Base-by-base conservation (phyloP, 2,888 invertebrate species). In the Atrina japonica region DNA sequence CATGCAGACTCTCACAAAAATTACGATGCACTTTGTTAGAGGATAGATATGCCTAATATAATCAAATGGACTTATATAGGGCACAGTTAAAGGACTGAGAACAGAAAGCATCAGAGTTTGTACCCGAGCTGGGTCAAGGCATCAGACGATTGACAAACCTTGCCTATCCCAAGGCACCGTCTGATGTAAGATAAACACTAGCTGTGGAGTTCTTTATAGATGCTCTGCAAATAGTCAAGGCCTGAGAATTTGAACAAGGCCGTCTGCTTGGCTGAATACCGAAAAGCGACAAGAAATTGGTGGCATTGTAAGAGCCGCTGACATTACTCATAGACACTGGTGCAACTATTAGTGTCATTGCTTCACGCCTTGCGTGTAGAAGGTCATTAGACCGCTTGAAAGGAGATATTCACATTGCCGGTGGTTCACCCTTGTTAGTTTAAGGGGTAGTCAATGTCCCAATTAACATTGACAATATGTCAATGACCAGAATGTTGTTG, bases 241-340 rank as follows among this genome's bases (percentile, higher is more conserved):
- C 60, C 60, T 25, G 35, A 11, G 27, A 60, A 25, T 45, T 29
- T 60, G 16, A 41, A 60, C 23, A 25, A 58, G n/a, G 58, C 58
- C 14, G 21, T 58, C 16, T 11, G 16, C 9, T 21, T 40, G n/a
- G 30, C 40, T 58, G 58, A 35, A 18, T 30, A 58, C n/a, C 23
- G 47, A 60, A 47, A 18, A 41, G 9, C 41, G 41, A 41, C 41
- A 41, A 16, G 41, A 41, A 16, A 11, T 41, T 41, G 41, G 41
- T 14, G 16, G 41, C 16, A 11, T 41, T 41, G 16, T 41, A 11
- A 41, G 41, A 41, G 41, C 41, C 41, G 41, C 41, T 41, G 41
- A 41, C 16, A 41, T 41, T 41, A 9, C 9, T 11, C n/a, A n/a
- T n/a, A n/a, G n/a, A n/a, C n/a, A n/a, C n/a, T n/a, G n/a, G n/a